phyloP scores from a whole-genome alignment of 2,888 invertebrate species.

The Nysson spinosus region DNA sequence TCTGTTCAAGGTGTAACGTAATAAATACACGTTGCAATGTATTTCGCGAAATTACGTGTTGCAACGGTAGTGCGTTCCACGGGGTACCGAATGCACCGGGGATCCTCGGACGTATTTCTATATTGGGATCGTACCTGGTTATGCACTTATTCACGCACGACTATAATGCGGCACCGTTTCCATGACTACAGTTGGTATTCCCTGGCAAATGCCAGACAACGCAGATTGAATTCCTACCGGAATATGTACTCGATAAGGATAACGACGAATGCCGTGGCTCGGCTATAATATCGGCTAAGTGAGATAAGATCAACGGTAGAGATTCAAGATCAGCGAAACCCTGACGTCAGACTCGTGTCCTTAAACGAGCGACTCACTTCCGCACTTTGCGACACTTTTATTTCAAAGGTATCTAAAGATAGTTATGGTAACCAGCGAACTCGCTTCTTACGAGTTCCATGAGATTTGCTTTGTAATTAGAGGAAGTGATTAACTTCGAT shows the following conservation, averaged over 20 bases:
- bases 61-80: not conserved
- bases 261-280: constrained; percentile 34
- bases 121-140: not conserved
- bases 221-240: constrained; percentile 48
- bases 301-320: constrained; percentile 12
- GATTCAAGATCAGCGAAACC: constrained; percentile 12
- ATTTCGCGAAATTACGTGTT: not conserved
- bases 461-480: no score
- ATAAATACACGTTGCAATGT: not conserved
- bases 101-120: no score
- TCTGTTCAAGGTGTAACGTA: no score
- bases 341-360: constrained; percentile 30
- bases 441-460: no score
- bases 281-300: constrained; percentile 39
- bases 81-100: no score
- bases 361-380: constrained; percentile 41
- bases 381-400: no score
- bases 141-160: constrained; percentile 31
- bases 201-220: constrained; percentile 22
- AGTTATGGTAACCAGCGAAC: no score
- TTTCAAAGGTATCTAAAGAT: no score
- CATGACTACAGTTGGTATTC: constrained; percentile 38
- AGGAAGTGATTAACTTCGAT: no score
- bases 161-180: constrained; percentile 18
- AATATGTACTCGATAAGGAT: constrained; percentile 42